Conservation (phyloP, 2,888 invertebrate species). For the Acutogordius australiensis region DNA sequence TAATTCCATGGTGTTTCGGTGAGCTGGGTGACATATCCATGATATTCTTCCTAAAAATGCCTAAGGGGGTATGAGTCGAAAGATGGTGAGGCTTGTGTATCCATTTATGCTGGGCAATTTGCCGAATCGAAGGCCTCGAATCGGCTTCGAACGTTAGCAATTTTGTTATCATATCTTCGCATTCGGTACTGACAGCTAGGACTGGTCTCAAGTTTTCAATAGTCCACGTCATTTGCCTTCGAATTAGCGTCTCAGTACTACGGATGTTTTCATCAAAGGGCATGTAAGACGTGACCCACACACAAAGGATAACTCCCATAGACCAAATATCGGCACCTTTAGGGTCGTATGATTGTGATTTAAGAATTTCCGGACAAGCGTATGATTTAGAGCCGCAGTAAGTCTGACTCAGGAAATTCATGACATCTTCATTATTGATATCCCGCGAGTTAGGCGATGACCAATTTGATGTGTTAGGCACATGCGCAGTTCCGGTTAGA, state of each 20-base stretch:
- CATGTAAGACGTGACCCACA: conserved; percentile 26
- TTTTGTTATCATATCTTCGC: conserved; percentile 2
- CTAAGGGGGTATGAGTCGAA: too few species aligned
- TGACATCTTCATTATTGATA: conserved; percentile 15
- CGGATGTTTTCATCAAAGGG: conserved; percentile 26
- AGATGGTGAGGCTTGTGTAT: too few species aligned
- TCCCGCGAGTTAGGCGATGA: background rate
- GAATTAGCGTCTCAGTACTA: conserved; percentile 17
- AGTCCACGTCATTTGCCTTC: conserved; percentile 1
- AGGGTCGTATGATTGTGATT: conserved; percentile 27
- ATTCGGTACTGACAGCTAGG: background rate
- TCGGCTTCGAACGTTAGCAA: background rate
- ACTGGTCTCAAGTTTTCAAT: background rate
- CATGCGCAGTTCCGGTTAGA: too few species aligned
- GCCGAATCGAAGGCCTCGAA: background rate
- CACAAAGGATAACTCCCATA: conserved; percentile 26
- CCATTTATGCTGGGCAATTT: background rate
- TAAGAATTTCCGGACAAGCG: conserved; percentile 25
- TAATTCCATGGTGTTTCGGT: too few species aligned
- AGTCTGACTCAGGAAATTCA: conserved; percentile 23
- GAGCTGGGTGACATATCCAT: too few species aligned
- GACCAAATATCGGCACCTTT: conserved; percentile 27
- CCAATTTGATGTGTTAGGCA: too few species aligned
- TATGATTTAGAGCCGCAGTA: conserved; percentile 29
- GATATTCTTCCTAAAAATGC: too few species aligned